Percentiles rank a stretch among this genome's conserved stretches.
These are phyloP conservation scores for Indri indri DNA, from an alignment of 2,113 vertebrate species.

Conservation along the genomic window DNA sequence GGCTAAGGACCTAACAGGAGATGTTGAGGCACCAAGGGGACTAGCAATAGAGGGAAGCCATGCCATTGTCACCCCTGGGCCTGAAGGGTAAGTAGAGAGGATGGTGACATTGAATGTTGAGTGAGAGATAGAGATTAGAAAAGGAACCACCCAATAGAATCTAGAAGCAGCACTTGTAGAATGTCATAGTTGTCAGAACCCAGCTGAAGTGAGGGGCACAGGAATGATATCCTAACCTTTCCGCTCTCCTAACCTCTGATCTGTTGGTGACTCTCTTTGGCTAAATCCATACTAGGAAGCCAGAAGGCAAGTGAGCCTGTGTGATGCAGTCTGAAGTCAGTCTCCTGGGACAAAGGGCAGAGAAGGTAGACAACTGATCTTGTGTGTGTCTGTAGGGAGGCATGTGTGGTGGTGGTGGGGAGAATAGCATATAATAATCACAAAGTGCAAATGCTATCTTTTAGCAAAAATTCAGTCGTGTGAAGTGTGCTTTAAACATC, in stretches of 20 bases:
- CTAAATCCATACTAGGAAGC: not conserved
- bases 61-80: not conserved
- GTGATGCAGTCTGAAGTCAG: not conserved
- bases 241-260: not conserved
- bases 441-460: not conserved
- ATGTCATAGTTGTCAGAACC: not conserved
- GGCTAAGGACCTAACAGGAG: not conserved
- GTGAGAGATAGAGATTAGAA: not conserved
- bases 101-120: not conserved
- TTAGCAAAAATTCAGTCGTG: not conserved
- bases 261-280: not conserved
- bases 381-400: not conserved
- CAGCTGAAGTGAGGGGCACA: not conserved
- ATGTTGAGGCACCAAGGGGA: not conserved
- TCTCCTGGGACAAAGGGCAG: not conserved
- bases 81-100: not conserved
- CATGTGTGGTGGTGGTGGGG: too few relatives aligned
- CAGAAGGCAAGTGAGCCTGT: not conserved
- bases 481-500: not conserved
- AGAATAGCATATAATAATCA: not conserved
- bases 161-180: not conserved
- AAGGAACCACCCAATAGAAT: not conserved
- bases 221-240: not conserved
- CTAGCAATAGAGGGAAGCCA: not conserved
- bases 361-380: not conserved